These are phyloP conservation scores for Ptilodon capucinus DNA, from an alignment of 2,888 invertebrate genomes.

Conservation along the genomic window DNA sequence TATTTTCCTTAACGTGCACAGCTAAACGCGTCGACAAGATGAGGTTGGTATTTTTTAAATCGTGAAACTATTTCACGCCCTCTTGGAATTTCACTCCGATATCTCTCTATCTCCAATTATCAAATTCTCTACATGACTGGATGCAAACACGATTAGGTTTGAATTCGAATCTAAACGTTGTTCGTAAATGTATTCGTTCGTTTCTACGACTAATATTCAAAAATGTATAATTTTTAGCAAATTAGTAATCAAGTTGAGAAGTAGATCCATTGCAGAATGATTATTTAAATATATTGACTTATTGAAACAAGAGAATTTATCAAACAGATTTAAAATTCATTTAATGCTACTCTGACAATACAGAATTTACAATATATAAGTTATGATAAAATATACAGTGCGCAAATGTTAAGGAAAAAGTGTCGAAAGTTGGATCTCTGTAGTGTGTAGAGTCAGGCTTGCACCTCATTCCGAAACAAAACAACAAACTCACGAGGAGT, in stretches of 20 bases:
- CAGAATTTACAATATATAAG: too few species aligned
- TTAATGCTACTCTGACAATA: too few species aligned
- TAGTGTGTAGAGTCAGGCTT: not conserved
- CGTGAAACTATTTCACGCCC: constrained; percentile 47
- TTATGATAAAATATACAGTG: too few species aligned
- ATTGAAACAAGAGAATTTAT: too few species aligned
- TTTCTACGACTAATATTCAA: too few species aligned
- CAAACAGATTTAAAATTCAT: too few species aligned
- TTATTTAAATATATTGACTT: too few species aligned
- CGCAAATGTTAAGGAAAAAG: not conserved
- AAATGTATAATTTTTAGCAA: too few species aligned
- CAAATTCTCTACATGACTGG: constrained; percentile 35
- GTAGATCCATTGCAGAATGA: too few species aligned
- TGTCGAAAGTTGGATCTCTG: not conserved
- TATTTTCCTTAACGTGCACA: constrained; percentile 8
- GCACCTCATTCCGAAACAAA: not conserved
- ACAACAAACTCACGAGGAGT: not conserved
- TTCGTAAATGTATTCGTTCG: constrained; percentile 20
- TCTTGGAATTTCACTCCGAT: constrained; percentile 39
- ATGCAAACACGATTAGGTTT: constrained; percentile 38
- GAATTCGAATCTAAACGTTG: constrained; percentile 28
- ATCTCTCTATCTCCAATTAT: constrained; percentile 41
- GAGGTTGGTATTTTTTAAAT: constrained; percentile 38
- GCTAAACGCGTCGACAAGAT: constrained; percentile 25
- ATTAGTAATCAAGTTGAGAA: too few species aligned